Conservation (phyloP, 2,797 vertebrate species). For the Apodemus agrarius region DNA sequence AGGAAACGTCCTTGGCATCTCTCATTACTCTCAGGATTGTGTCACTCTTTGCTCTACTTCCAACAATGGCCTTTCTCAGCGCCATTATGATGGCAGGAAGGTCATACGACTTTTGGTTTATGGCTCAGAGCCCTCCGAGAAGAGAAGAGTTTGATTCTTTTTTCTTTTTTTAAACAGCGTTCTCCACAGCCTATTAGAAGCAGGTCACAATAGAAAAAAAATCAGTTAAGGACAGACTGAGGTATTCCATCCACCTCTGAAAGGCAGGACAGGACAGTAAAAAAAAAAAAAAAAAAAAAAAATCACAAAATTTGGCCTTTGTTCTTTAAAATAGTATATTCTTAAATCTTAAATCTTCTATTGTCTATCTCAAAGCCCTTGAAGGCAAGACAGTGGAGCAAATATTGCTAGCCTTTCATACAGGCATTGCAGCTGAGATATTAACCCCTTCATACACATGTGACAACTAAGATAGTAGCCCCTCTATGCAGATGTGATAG, state of each 20-base stretch:
- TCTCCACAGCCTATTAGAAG: background rate
- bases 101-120: conserved; percentile 68
- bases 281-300: conserved; percentile 48
- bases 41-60: conserved; percentile 65
- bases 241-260: background rate
- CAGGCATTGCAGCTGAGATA: background rate
- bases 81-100: conserved; percentile 69
- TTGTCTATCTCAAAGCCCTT: background rate
- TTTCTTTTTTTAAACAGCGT: background rate
- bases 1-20: conserved; percentile 79
- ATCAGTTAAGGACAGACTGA: background rate
- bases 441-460: background rate
- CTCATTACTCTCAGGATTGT: conserved; percentile 69
- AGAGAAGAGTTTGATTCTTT: conserved; percentile 58
- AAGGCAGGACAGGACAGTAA: background rate
- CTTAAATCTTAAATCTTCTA: background rate
- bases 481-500: background rate
- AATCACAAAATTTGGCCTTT: background rate
- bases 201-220: background rate
- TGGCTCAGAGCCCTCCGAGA: conserved; percentile 68
- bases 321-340: background rate
- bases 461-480: background rate
- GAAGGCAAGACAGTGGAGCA: background rate
- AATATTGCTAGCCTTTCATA: background rate
- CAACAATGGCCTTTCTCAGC: conserved; percentile 64